Conservation (phyloP, 2,888 invertebrate genomes). For the Agonopterix arenella region DNA sequence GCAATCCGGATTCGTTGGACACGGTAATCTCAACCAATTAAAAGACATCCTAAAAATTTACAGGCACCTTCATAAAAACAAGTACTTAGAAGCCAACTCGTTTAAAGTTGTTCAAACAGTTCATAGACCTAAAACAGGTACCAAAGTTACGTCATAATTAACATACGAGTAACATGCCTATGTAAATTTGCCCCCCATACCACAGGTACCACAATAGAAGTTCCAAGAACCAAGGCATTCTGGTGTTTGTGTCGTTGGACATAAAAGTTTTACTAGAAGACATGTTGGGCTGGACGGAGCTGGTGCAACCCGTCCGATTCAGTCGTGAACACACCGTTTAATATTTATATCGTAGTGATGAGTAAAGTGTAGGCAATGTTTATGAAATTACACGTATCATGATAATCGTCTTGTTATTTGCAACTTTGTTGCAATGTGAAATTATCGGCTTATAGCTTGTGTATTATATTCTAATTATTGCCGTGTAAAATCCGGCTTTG, state of each 20-base stretch:
- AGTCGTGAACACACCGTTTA: not conserved
- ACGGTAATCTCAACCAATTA: not conserved
- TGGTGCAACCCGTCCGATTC: not conserved
- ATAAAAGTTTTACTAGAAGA: too few relatives aligned
- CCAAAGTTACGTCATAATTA: slow-evolving; percentile 28
- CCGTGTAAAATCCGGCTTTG: too few relatives aligned
- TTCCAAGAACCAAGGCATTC: too few relatives aligned
- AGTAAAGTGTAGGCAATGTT: too few relatives aligned
- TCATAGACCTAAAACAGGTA: slow-evolving; percentile 27
- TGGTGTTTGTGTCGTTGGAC: too few relatives aligned
- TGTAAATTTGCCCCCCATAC: slow-evolving; percentile 7
- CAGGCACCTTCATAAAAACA: not conserved
- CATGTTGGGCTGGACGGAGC: too few relatives aligned
- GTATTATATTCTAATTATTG: too few relatives aligned
- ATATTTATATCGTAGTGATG: not conserved
- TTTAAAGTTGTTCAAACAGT: slow-evolving; percentile 18
- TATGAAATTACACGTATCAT: too few relatives aligned
- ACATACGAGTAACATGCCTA: slow-evolving; percentile 20
- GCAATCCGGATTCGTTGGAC: too few relatives aligned
- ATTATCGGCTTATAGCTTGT: too few relatives aligned
- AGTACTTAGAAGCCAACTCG: slow-evolving; percentile 25
- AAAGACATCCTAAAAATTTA: not conserved
- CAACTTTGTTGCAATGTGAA: too few relatives aligned
- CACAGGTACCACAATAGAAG: not conserved
- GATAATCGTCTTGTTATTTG: too few relatives aligned